Conservation (phyloP, 2,797 vertebrate genomes). For the Tokudaia tokunoshimensis region DNA sequence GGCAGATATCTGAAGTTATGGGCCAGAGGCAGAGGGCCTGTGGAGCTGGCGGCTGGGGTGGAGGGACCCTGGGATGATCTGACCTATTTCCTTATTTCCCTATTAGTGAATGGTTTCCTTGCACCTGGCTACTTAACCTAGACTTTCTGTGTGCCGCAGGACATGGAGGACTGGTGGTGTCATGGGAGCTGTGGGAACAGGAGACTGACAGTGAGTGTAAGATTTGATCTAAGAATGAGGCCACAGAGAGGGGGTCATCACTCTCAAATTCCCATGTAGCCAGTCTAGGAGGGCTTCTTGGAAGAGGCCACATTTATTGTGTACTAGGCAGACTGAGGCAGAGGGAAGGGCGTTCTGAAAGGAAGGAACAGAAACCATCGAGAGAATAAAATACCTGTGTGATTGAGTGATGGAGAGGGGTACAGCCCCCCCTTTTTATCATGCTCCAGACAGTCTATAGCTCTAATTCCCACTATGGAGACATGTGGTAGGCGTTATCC, state of each 20-base stretch:
- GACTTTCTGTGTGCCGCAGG: not conserved
- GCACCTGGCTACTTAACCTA: not conserved
- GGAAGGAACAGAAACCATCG: not conserved
- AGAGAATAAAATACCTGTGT: not conserved
- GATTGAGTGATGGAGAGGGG: not conserved
- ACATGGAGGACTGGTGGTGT: not conserved
- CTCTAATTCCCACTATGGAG: not conserved
- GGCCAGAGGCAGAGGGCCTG: not conserved
- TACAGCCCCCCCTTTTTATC: not conserved
- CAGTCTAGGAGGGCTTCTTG: slow-evolving; percentile 61
- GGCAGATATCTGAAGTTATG: not conserved
- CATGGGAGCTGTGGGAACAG: not conserved
- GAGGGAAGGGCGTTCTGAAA: slow-evolving; percentile 5
- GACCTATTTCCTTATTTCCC: not conserved
- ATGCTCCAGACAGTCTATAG: not conserved
- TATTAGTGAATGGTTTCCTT: not conserved
- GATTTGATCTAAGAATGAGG: not conserved
- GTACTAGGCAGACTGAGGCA: not conserved
- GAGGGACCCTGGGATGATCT: not conserved
- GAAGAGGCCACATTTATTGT: slow-evolving; percentile 41
- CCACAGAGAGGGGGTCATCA: not conserved
- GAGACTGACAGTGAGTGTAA: not conserved
- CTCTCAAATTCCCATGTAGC: not conserved
- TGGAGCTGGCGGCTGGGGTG: not conserved
- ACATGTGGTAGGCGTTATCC: not conserved